Evolutionary conservation across 2,113 vertebrate species (phyloP).

Genomic region (Heterochromis multidens): DNA sequence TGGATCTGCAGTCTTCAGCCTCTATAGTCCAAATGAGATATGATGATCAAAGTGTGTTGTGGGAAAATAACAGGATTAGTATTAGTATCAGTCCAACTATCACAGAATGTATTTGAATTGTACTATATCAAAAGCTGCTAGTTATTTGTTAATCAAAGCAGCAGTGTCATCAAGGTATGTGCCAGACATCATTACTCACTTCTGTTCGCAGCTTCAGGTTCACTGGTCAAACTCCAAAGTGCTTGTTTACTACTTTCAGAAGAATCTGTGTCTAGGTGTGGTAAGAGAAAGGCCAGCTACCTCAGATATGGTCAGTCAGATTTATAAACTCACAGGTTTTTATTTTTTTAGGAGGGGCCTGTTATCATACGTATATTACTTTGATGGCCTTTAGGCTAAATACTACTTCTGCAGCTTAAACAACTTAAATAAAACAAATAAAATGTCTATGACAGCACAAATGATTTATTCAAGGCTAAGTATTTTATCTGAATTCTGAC

Average conservation of each 20-base stretch:
- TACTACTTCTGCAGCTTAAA: not conserved
- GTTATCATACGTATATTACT: not conserved
- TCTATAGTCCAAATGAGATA: slow-evolving; percentile 2
- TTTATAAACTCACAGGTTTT: not conserved
- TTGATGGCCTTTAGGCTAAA: not conserved
- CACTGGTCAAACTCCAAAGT: slow-evolving; percentile 53
- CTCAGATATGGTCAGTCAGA: not conserved
- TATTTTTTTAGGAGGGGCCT: not conserved
- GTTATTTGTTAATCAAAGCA: slow-evolving; percentile 23
- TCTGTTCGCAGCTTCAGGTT: slow-evolving; percentile 11
- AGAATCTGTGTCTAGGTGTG: not conserved
- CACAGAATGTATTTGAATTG: not conserved
- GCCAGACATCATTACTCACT: not conserved
- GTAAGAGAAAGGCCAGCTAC: not conserved
- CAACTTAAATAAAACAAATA: not conserved
- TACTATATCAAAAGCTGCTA: not conserved
- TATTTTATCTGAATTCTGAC: not conserved
- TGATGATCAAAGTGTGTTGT: not conserved
- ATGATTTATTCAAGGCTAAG: not conserved
- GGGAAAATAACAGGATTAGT: not conserved
- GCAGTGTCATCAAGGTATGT: not conserved
- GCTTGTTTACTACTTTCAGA: slow-evolving; percentile 34
- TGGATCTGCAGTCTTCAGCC: not conserved
- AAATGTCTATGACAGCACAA: not conserved
- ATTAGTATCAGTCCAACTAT: not conserved